Percentiles rank a stretch among this genome's conserved stretches.
Evolutionary conservation across 2,888 invertebrate species (phyloP).

Genomic region (Cryptus viduatorius): DNA sequence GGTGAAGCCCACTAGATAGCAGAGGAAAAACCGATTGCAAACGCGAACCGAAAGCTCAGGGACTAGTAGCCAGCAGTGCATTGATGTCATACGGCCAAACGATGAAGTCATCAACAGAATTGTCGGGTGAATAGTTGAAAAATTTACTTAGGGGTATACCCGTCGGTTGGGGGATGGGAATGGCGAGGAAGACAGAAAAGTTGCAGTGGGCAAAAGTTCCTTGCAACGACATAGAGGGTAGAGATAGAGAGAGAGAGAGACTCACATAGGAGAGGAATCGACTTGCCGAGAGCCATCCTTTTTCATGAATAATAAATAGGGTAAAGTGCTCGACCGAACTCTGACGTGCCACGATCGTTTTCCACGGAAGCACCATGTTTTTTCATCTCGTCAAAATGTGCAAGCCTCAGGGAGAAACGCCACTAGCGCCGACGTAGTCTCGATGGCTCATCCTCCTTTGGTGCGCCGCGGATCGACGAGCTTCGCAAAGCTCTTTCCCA

Average conservation of each 20-base stretch:
- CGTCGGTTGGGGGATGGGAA: background rate
- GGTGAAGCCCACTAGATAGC: background rate
- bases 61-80: background rate
- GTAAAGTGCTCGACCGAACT: conserved; percentile 76
- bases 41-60: background rate
- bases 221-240: conserved; percentile 23
- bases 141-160: conserved; percentile 26
- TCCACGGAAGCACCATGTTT: conserved; percentile 80
- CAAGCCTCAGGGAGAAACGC: conserved; percentile 75
- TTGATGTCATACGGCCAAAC: background rate
- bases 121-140: conserved; percentile 39
- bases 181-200: conserved; percentile 33
- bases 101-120: conserved; percentile 23
- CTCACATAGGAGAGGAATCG: conserved; percentile 35
- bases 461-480: conserved; percentile 35
- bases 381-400: conserved; percentile 82
- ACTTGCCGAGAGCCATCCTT: conserved; percentile 50
- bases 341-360: conserved; percentile 76
- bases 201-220: conserved; percentile 55
- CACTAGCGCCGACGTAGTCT: conserved; percentile 66
- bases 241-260: background rate
- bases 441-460: conserved; percentile 67
- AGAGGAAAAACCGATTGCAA: background rate
- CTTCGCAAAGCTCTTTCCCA: conserved; percentile 53
- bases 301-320: conserved; percentile 85